These are phyloP conservation scores for Eristalinus aeneus DNA, from an alignment of 2,888 invertebrate species.

Conservation along the genomic window DNA sequence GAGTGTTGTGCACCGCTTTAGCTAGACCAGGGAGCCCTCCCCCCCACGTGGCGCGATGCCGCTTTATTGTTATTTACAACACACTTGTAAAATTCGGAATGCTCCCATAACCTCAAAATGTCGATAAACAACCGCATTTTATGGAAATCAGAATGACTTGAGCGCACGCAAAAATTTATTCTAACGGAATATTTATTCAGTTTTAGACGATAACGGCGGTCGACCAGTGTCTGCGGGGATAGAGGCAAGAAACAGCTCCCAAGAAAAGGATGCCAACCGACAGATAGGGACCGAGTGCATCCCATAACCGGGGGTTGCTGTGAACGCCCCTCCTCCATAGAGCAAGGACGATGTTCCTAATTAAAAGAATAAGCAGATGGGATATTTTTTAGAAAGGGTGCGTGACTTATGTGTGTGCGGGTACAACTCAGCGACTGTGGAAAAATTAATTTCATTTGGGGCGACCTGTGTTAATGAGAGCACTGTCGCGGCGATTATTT, in stretches of 20 bases:
- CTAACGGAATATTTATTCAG: conserved; percentile 24
- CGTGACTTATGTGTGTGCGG: conserved; percentile 11
- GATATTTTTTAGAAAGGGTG: background rate
- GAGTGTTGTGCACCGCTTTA: conserved; percentile 7
- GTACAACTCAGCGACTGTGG: background rate
- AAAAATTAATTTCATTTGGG: conserved; percentile 31
- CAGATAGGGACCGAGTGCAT: background rate
- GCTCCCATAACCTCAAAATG: conserved; percentile 35
- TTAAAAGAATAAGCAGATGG: background rate
- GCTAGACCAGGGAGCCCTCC: background rate
- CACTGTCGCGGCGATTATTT: conserved; percentile 13
- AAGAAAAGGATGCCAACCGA: background rate
- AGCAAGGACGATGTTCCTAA: background rate
- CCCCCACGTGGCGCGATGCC: background rate
- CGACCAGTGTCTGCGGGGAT: background rate
- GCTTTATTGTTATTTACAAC: conserved; percentile 54
- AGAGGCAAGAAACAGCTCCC: background rate
- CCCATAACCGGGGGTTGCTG: background rate
- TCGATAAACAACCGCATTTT: conserved; percentile 49
- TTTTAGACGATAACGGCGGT: conserved; percentile 7
- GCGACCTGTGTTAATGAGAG: conserved; percentile 19
- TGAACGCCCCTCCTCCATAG: background rate
- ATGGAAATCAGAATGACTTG: conserved; percentile 50
- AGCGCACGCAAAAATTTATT: conserved; percentile 48
- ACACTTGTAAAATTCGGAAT: conserved; percentile 47